Evolutionary conservation across 92 coral and sea anemone genomes (phyloP), one percentile per base, ranked within the genome.

Genomic region (Hydrozoanthus gracilis): DNA sequence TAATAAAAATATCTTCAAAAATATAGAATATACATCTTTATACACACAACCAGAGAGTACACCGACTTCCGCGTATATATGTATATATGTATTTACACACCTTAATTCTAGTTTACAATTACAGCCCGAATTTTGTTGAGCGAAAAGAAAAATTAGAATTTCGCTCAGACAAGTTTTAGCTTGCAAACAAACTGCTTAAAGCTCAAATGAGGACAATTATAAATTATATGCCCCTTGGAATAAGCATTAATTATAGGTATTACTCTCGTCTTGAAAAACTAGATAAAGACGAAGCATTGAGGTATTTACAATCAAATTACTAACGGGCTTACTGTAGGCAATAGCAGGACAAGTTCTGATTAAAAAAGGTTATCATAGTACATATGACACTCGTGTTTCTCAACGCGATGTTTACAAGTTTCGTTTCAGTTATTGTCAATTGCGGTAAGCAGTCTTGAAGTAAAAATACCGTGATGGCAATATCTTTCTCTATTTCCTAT

Each of bases 1-100:
- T 80, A 80, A 80, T 80, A 66, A 7, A 78, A 13, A 78, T 61
- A 78, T 60, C 27, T 60, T 64, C n/a, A 68, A 8, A 20, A 35
- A 18, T n/a, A 27, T 27, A 20, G 39, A 27, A 68, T 35, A 8
- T 4, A 68, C 65, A 79, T 60, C n/a, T 47, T 80, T 51, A 17
- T 62, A 62, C 55, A 62, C 51, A 65, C 85, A 80, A 80, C 64
- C 15, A n/a, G 27, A 48, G 6, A 14, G 15, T 9, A n/a, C 20
- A 47, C 11, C 2, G 5, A 44, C 73, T 49, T 15, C 7, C 50
- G 45, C 51, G 52, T 14, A 65, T 47, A n/a, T 46, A 65, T 58
- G 51, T 60, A 8, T 69, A 52, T 76, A 56, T 51, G 35, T 66
- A 68, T 27, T 27, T 27, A 27, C 39, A 27, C 39, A 27, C 39